These are phyloP conservation scores for Chionoecetes opilio DNA, from an alignment of 1,140 invertebrate genomes.

Conservation along the genomic window DNA sequence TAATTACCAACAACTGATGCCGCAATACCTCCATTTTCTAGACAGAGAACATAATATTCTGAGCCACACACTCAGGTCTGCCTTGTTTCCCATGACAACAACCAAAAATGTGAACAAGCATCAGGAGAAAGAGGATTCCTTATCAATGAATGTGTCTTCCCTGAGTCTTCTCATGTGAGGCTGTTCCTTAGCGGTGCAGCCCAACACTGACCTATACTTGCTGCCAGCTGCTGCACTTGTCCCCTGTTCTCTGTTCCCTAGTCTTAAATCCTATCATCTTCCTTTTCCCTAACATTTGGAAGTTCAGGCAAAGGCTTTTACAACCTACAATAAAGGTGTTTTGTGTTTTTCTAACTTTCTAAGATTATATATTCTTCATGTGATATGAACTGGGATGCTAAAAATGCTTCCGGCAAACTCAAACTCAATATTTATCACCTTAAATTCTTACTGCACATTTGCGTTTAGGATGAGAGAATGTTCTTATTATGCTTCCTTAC, in stretches of 20 bases:
- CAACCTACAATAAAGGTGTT: slow-evolving; percentile 3
- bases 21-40: neutral
- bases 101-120: neutral
- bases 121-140: slow-evolving; percentile 10
- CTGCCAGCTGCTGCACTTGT: too few relatives aligned
- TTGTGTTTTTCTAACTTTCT: neutral
- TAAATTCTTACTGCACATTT: neutral
- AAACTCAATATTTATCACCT: too few relatives aligned
- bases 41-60: neutral
- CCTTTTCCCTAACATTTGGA: neutral
- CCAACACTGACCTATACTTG: too few relatives aligned
- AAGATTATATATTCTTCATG: neutral
- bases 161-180: neutral
- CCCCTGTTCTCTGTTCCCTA: neutral
- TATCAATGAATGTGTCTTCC: neutral
- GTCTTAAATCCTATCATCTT: neutral
- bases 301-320: neutral
- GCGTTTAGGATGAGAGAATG: neutral
- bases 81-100: neutral
- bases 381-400: neutral
- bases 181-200: neutral
- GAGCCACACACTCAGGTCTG: neutral
- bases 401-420: neutral
- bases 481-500: neutral
- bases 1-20: neutral